Base-by-base conservation (phyloP, 2,888 invertebrate genomes). In the Eupithecia centaureata region DNA sequence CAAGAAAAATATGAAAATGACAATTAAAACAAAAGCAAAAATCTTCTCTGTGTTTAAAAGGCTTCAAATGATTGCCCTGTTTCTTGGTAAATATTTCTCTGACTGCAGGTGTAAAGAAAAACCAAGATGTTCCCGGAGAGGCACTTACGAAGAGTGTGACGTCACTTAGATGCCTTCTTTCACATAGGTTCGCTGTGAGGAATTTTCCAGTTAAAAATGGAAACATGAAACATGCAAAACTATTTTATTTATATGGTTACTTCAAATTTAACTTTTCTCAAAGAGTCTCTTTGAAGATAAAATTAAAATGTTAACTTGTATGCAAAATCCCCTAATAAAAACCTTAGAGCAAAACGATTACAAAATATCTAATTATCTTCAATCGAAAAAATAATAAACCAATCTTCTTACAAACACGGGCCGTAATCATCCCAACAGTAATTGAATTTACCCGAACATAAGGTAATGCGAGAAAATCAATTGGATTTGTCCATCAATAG, bases 401-500 rank as follows among this genome's bases (percentile, higher is more conserved):
- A 52, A 25, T 52, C 27, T 27, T 5, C 52, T 15, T 27, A 52
- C 13, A 52, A 52, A 27, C 27, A 27, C 52, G 25, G 52, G 15
- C 25, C 15, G 25, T 27, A 27, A 27, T 52, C 25, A 56, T 56
- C 28, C 56, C 30, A n/a, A 56, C 8, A 5, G 28, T n/a, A n/a
- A 32, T 30, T 30, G 57, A 32, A 57, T 18, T 32, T 32, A n/a
- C 32, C 30, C 12, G 30, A 32, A 18, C 56, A 30, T 22, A 7
- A 54, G 59, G 68, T 61, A 62, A 63, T 63, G 65, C 33, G 81
- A 73, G 85, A 85, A 87, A 89, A 90, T 90, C 90, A 89, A 91
- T 92, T 87, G 83, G 79, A 86, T 86, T 85, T 89, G 86, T 87
- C 87, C 91, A 87, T 91, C 92, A 90, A 91, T 91, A 91, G 89